Evolutionary conservation across 2,888 invertebrate genomes (phyloP).

Genomic region (Drosophila gaucha): DNA sequence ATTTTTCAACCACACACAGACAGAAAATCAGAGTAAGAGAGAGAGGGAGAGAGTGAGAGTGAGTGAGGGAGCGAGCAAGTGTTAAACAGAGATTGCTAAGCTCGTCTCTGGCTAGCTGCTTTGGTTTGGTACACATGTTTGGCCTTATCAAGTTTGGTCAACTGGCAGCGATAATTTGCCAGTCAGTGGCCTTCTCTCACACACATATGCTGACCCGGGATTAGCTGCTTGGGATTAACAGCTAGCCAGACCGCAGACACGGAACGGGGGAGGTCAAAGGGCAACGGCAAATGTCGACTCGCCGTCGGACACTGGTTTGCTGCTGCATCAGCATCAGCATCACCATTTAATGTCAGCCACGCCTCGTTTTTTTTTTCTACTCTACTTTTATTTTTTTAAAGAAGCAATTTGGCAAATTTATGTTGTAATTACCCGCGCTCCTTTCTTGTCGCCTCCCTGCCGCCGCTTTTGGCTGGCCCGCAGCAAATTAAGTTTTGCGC

Average conservation of each 20-base stretch:
- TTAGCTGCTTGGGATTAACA: conserved; percentile 55
- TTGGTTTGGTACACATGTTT: conserved; percentile 52
- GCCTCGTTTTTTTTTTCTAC: conserved; percentile 3
- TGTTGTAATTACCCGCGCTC: conserved; percentile 61
- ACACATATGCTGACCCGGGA: conserved; percentile 43
- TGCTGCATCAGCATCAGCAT: conserved; percentile 17
- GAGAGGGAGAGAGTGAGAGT: not conserved
- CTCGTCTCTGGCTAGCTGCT: conserved; percentile 5
- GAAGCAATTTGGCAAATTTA: conserved; percentile 76
- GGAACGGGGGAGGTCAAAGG: not conserved
- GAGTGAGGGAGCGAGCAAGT: not conserved
- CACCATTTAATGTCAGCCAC: conserved; percentile 44
- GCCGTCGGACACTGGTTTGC: not conserved
- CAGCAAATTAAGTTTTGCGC: conserved; percentile 75
- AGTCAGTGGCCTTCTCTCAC: conserved; percentile 21
- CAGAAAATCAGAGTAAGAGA: not conserved
- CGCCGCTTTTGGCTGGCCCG: conserved; percentile 4
- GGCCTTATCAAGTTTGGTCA: conserved; percentile 56
- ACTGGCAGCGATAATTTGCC: conserved; percentile 67
- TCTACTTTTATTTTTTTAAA: conserved; percentile 54
- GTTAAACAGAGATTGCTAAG: conserved; percentile 18
- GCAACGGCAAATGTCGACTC: not conserved
- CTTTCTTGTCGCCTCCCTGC: not conserved
- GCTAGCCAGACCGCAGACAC: conserved; percentile 48
- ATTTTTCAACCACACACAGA: conserved; percentile 54